Percentiles rank a stretch among this genome's conserved stretches.
These are phyloP conservation scores for Pseudochirops corinnae DNA, from an alignment of 2,797 vertebrate genomes.

Conservation along the genomic window DNA sequence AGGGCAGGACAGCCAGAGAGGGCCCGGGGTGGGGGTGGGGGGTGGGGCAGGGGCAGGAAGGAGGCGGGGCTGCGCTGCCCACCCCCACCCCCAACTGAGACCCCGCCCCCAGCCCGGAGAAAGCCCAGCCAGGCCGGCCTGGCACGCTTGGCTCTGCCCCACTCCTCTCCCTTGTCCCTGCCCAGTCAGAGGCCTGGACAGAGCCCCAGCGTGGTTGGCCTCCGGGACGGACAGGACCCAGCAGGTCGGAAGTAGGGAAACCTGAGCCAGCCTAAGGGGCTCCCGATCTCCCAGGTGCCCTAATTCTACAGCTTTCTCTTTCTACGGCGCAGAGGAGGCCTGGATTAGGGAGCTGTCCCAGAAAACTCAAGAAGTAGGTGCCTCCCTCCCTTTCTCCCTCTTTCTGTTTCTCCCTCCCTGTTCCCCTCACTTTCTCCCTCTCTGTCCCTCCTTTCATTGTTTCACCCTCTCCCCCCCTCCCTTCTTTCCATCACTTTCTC, in stretches of 20 bases:
- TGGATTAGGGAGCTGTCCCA: not conserved
- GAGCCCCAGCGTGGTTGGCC: not conserved
- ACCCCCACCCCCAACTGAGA: not conserved
- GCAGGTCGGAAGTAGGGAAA: slow-evolving; percentile 30
- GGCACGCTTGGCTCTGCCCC: not conserved
- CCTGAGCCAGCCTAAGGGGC: slow-evolving; percentile 13
- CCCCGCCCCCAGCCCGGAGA: not conserved
- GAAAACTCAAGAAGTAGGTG: not conserved
- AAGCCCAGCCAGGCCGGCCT: not conserved
- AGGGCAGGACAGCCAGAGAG: not conserved
- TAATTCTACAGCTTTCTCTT: not conserved
- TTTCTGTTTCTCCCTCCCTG: no score
- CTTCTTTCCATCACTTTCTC: no score
- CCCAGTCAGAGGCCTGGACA: not conserved
- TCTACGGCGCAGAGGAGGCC: accelerated
- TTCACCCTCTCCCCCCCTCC: not conserved
- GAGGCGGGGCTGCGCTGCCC: not conserved
- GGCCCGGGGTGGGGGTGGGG: not conserved
- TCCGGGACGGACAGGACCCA: not conserved
- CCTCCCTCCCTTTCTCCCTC: not conserved
- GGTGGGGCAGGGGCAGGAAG: not conserved
- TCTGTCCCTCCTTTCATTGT: not conserved
- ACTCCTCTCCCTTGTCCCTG: not conserved
- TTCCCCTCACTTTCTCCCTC: no score
- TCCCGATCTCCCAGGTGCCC: not conserved